Evolutionary conservation across 2,797 vertebrate species (phyloP), one percentile per base, ranked within the genome.

Genomic region (Poeciliopsis turneri): DNA sequence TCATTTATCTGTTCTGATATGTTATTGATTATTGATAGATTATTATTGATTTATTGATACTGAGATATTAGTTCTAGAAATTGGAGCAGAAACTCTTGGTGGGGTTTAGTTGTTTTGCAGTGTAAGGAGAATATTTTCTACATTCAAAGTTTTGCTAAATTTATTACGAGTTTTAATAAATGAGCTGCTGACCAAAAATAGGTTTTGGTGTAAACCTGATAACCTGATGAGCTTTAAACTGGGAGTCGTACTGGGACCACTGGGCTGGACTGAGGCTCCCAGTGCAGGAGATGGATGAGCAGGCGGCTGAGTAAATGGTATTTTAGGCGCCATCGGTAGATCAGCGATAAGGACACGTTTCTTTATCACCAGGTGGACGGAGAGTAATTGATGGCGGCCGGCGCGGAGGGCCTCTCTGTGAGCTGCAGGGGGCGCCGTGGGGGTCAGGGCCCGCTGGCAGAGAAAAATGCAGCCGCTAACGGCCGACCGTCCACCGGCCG

Each of bases 361-460:
- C 93, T 95, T 96, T 95, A 96, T 97, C 95, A 71, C 55, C 70
- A 1, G 55, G 49, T 1, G 49, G 93, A 94, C 90, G 51, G 82
- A 89, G 90, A 95, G 94, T 96, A 96, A 97, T 96, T 94, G 96
- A 96, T 95, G 81, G 83, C n/a, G 78, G 81, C 77, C 69, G 69
- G 75, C 41, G 85, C 33, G 1, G 30, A 0, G 79, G 75, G 78
- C 84, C 81, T 79, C 83, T 15, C 61, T 39, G 64, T 78, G 3
- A 33, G 80, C 82, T 74, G 88, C 83, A 81, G 36, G 86, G 90
- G 89, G 82, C 82, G 83, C 86, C 93, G 92, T 78, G 0, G 18
- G 84, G 95, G 95, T 95, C 95, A 93, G 77, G 82, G 0, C 66
- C 0, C 0, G 77, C 87, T 95, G 94, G 95, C 95, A 96, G 93